Evolutionary conservation across 2,797 vertebrate genomes (phyloP).

Genomic region (Cirrhinus molitorella): DNA sequence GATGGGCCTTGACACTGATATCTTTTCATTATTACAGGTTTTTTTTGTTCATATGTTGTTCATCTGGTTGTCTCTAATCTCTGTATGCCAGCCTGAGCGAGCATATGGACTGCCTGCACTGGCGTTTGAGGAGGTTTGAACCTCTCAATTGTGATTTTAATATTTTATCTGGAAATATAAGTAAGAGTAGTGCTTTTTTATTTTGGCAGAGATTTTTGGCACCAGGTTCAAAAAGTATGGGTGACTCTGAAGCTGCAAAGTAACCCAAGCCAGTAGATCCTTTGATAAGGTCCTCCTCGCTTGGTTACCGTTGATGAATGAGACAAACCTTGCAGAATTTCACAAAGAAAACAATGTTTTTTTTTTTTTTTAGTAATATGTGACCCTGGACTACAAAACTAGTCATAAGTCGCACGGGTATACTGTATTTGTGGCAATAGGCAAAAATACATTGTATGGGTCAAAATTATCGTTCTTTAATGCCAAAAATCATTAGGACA

Average conservation of each 20-base stretch:
- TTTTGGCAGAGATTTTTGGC: not conserved
- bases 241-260: not conserved
- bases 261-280: not conserved
- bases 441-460: too few species aligned
- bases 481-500: too few species aligned
- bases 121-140: conserved; percentile 14
- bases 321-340: not conserved
- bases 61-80: not conserved
- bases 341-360: not conserved
- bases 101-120: conserved; percentile 28
- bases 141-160: not conserved
- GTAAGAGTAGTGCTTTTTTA: not conserved
- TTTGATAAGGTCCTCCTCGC: not conserved
- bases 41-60: not conserved
- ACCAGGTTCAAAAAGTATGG: not conserved
- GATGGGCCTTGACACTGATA: conserved; percentile 6
- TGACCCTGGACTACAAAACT: too few species aligned
- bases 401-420: too few species aligned
- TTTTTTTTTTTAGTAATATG: too few species aligned
- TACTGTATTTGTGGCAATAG: too few species aligned
- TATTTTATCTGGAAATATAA: not conserved
- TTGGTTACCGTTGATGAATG: not conserved
- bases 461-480: too few species aligned
- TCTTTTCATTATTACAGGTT: not conserved
- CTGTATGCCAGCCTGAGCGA: not conserved